These are phyloP conservation scores for Phylloscopus trochiloides DNA, from an alignment of 2,113 vertebrate species.

Conservation along the genomic window DNA sequence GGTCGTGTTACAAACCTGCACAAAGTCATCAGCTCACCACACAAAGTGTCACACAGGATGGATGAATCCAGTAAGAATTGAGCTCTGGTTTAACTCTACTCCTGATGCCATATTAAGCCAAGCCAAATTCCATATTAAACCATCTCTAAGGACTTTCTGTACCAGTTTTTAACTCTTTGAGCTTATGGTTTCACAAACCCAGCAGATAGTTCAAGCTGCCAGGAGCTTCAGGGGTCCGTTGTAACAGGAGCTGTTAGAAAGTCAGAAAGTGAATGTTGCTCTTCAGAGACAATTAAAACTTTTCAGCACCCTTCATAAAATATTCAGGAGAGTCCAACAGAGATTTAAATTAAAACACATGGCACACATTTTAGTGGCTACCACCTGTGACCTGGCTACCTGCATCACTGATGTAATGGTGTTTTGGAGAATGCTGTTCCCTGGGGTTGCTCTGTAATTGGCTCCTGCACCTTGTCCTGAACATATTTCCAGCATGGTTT, in stretches of 20 bases:
- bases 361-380: background rate
- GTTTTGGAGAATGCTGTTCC: background rate
- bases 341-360: background rate
- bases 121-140: background rate
- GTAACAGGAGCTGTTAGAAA: background rate
- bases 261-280: background rate
- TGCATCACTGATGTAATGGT: background rate
- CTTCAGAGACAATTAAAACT: background rate
- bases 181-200: background rate
- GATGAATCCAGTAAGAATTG: background rate
- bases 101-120: background rate
- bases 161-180: background rate
- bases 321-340: background rate
- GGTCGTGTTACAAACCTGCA: background rate
- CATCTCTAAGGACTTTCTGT: background rate
- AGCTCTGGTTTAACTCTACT: background rate
- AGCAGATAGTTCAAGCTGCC: background rate
- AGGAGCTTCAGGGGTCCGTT: background rate
- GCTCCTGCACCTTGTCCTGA: background rate
- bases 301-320: background rate
- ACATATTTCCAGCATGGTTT: fast-evolving
- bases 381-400: background rate
- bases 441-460: background rate
- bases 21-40: background rate
- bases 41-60: background rate